Evolutionary conservation across 2,113 vertebrate genomes (phyloP).

Genomic region (Maccullochella peelii): DNA sequence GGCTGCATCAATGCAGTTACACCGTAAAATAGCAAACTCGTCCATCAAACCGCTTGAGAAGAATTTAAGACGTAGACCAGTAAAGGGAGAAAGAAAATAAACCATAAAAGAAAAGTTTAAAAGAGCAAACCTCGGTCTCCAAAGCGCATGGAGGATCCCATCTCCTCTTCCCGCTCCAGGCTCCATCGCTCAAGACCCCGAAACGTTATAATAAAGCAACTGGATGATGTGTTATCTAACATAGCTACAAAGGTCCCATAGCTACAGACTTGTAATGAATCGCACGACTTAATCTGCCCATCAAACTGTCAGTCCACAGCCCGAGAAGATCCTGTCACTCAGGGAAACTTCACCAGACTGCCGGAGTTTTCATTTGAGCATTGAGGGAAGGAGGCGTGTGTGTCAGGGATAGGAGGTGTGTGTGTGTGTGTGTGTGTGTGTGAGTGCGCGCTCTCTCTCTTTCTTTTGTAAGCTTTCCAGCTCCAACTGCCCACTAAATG

Average conservation of each 20-base stretch:
- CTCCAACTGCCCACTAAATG: constrained; percentile 19
- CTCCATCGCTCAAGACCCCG: constrained; percentile 58
- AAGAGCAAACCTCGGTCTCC: constrained; percentile 68
- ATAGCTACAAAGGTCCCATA: constrained; percentile 48
- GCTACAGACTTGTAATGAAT: constrained; percentile 7
- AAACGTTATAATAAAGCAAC: background rate
- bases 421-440: constrained; percentile 12
- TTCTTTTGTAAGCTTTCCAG: constrained; percentile 8
- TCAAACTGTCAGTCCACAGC: constrained; percentile 19
- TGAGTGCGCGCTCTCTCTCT: background rate
- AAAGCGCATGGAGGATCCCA: constrained; percentile 43
- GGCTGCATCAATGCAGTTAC: background rate
- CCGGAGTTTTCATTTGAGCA: constrained; percentile 45
- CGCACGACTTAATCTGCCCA: background rate
- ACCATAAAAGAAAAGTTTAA: background rate
- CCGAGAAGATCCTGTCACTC: constrained; percentile 57
- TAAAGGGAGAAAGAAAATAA: background rate
- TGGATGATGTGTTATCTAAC: background rate
- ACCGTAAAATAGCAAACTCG: background rate
- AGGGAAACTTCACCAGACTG: constrained; percentile 37
- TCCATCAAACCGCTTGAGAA: background rate
- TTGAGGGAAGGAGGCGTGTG: constrained; percentile 48
- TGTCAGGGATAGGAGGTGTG: constrained; percentile 21
- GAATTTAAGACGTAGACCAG: background rate
- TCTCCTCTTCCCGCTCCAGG: constrained; percentile 36